Percentiles rank a stretch among this genome's conserved stretches.
phyloP scores from a whole-genome alignment of 2,113 vertebrate genomes.

The Dipodomys stephensi region DNA sequence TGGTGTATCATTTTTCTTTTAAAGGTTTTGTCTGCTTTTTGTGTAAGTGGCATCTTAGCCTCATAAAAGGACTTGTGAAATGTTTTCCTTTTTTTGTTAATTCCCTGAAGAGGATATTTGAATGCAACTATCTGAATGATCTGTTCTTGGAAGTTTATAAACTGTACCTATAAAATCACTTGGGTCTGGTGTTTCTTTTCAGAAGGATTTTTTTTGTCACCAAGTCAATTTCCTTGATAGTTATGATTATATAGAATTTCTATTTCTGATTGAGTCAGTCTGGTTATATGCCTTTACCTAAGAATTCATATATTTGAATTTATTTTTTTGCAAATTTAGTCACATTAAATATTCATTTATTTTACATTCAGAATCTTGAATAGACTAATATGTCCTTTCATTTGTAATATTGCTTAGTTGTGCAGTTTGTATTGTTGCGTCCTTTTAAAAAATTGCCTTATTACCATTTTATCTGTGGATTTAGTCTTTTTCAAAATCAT shows the following conservation, averaged over 20 bases:
- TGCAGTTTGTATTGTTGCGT: background rate
- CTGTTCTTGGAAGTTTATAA: constrained; percentile 31
- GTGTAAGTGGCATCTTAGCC: background rate
- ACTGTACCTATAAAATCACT: constrained; percentile 16
- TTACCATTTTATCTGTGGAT: background rate
- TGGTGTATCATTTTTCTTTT: background rate
- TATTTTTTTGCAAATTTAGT: background rate
- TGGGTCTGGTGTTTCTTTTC: constrained; percentile 13
- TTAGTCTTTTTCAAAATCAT: background rate
- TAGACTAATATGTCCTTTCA: background rate
- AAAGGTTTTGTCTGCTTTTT: constrained; percentile 7
- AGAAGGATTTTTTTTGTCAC: background rate
- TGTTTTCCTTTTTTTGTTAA: constrained; percentile 12
- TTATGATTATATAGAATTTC: constrained; percentile 49
- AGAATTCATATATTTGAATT: background rate
- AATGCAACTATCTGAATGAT: constrained; percentile 5
- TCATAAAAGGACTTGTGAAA: constrained; percentile 6
- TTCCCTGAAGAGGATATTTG: constrained; percentile 3
- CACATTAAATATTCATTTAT: background rate
- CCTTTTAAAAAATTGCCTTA: background rate
- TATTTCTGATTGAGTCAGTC: constrained; percentile 22
- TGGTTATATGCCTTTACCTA: background rate
- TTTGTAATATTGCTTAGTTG: background rate
- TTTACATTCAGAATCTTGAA: background rate
- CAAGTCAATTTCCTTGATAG: background rate